Conservation (phyloP, 2,113 vertebrate species). For the Etia nguti region DNA sequence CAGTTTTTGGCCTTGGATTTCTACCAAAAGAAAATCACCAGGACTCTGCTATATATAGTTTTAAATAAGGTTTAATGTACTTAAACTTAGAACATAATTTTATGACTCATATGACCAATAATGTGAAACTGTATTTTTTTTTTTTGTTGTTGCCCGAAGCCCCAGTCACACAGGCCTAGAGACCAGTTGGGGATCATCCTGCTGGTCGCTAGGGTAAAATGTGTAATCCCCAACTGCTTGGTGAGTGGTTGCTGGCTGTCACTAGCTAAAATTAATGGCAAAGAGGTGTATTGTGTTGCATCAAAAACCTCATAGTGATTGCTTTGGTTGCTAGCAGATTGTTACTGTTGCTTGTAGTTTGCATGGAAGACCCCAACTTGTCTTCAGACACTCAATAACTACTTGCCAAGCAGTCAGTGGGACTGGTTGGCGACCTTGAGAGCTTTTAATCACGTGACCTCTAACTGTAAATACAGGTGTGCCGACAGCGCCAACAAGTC, state of each 20-base stretch:
- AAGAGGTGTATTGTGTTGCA: neutral
- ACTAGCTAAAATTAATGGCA: rapidly evolving
- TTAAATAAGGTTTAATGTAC: neutral
- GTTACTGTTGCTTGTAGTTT: neutral
- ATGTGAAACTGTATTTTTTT: neutral
- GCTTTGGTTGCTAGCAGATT: neutral
- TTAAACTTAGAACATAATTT: rapidly evolving
- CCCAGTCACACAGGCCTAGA: neutral
- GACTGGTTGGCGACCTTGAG: neutral
- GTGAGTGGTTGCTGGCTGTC: neutral
- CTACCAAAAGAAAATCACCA: neutral
- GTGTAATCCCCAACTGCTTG: neutral
- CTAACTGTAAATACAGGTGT: neutral
- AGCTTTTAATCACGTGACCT: neutral
- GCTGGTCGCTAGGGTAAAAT: neutral
- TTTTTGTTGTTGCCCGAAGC: neutral
- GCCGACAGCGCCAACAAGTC: neutral
- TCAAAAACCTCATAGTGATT: neutral
- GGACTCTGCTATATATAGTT: neutral
- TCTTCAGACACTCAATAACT: neutral
- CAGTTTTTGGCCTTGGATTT: neutral
- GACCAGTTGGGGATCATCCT: neutral
- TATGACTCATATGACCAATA: neutral
- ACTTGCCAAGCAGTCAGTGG: neutral
- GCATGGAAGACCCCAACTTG: neutral